Evolutionary conservation across 1,140 invertebrate species (phyloP), one percentile per base, ranked within the genome.

Genomic region (Zaprionus vittiger): DNA sequence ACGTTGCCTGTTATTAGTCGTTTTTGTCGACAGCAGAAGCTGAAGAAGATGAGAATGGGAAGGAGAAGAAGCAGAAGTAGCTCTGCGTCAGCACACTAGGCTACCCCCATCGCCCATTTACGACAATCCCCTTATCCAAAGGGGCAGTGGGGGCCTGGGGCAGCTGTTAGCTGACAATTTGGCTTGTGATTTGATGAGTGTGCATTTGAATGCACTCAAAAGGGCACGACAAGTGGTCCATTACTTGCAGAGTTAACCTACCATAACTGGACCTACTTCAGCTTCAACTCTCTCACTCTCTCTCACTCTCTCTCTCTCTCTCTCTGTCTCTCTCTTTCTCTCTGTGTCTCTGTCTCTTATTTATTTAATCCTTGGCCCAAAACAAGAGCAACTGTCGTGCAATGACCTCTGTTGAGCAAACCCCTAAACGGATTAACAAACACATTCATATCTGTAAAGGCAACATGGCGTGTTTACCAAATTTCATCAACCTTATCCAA

Each of bases 1-100:
- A 80, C 69, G 75, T 69, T 77, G 78, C 65, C 78, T 73, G 78
- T 80, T 80, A 80, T 80, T 77, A 80, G 74, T 80, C 64, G 63
- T 68, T 77, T 73, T 73, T 77, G 70, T 78, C 71, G 57, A 60
- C 24, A 28, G 15, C 34, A 20, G 9, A 24, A 47, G 41, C 38
- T n/a, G 38, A 2, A 47, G 41, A 47, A 17, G 41, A 44, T n/a
- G 12, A 14, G 41, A n/a, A 47, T 34, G 38, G 5, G 14, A 41
- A 6, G 38, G 28, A 31, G 38, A 24, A 12, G n/a, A 7, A 49
- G 47, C 44, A 17, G 9, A 9, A 34, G 31, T n/a, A 49, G 47
- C 44, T 20, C n/a, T 49, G 44, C 7, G 44, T 49, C 31, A 14
- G 34, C 60, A 49, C 31, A 34, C 31, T 9, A 34, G 31, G 31